Base-by-base conservation (phyloP, 2,888 invertebrate species). In the Meandrusa payeni region DNA sequence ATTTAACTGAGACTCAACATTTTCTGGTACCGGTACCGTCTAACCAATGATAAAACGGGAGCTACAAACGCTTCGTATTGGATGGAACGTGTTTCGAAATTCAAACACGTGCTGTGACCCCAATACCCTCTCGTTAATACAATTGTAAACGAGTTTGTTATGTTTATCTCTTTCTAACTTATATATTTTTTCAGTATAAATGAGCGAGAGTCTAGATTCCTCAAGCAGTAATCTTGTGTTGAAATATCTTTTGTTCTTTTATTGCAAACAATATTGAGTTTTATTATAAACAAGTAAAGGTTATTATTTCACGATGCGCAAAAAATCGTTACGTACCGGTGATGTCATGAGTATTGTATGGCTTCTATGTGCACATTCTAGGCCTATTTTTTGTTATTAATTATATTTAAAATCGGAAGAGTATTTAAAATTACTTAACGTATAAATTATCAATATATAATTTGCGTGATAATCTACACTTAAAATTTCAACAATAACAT, bases 91-190 rank as follows among this genome's bases (percentile, higher is more conserved):
- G 76, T 79, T 82, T 85, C 81, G 79, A 82, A 83, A 83, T 85
- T 85, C 77, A 85, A 85, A 83, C 81, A 76, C 80, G 83, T 81
- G 81, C 81, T 70, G 74, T 86, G 85, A 86, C 85, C 86, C 78
- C 80, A 71, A 74, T 79, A 70, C 75, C 61, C 67, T 64, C 65
- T 65, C 49, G 57, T 59, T 55, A 56, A 57, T 56, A 64, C 52
- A 54, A 48, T 54, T 55, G 61, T 57, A 55, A 55, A 58, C 59
- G 60, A 65, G 61, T 59, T 57, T 55, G 48, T 42, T 62, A 57
- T 50, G 43, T 50, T 55, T 56, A 47, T 80, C 83, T 75, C 78
- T 61, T 49, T 85, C 70, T 51, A 31, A 42, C 73, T 36, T 55
- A 69, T 42, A 46, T 42, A 42, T 45, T 52, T 54, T 59, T 59